Percentiles rank a stretch among this genome's conserved stretches.
These are phyloP conservation scores for Coelinius sp. DNA, from an alignment of 2,888 invertebrate species.

Conservation along the genomic window DNA sequence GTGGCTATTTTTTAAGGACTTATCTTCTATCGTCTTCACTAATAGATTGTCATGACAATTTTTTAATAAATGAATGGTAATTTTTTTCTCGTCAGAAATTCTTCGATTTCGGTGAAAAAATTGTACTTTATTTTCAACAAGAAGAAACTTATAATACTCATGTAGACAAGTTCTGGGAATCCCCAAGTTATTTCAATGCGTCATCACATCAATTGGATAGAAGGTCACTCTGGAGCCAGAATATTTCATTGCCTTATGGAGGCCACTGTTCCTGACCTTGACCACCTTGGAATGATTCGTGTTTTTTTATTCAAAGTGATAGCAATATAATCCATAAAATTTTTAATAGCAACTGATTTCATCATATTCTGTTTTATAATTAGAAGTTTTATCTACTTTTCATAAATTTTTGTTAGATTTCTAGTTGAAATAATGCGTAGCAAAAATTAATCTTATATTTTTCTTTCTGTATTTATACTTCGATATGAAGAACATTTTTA, in stretches of 20 bases:
- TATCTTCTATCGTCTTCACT: background rate
- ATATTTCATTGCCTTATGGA: background rate
- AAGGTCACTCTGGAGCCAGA: background rate
- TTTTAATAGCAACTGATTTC: no score
- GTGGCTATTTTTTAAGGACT: background rate
- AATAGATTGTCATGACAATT: background rate
- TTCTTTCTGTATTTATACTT: no score
- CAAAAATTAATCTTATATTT: no score
- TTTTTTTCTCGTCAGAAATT: background rate
- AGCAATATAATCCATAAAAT: background rate
- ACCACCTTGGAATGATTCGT: background rate
- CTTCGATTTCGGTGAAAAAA: background rate
- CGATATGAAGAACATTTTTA: no score
- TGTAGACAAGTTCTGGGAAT: background rate
- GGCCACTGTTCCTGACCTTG: background rate
- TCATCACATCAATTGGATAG: background rate
- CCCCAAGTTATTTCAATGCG: background rate
- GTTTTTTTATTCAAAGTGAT: background rate
- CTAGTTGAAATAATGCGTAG: no score
- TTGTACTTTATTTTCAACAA: background rate
- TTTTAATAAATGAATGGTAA: background rate
- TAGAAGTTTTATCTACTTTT: no score
- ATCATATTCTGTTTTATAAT: no score
- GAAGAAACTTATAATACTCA: background rate
- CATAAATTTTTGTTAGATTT: no score